A percentile compares a stretch with the other conserved stretches of the same genome.
These are phyloP conservation scores for Neotoxoptera formosana DNA, from an alignment of 1,140 invertebrate species.

Conservation along the genomic window DNA sequence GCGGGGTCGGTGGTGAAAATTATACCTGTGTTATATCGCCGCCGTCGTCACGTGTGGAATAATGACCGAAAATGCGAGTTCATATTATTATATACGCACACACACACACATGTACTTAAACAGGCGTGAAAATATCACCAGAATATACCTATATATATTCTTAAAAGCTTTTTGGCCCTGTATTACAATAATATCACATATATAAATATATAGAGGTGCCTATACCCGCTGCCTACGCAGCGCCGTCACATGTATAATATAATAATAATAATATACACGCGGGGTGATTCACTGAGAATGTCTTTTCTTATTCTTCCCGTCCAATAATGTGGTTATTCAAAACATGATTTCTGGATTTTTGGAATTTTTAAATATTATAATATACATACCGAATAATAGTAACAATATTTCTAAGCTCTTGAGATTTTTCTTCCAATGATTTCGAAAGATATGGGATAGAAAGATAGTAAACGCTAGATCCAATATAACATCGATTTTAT, in stretches of 20 bases:
- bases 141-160: background rate
- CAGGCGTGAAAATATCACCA: background rate
- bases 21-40: background rate
- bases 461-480: no score
- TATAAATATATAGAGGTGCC: no score
- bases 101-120: background rate
- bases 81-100: no score
- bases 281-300: background rate
- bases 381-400: background rate
- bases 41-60: conserved; percentile 26
- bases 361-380: background rate
- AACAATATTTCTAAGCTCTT: no score
- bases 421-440: no score
- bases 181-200: background rate
- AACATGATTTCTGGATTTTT: background rate
- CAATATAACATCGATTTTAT: no score
- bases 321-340: background rate
- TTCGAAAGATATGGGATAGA: no score
- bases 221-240: no score
- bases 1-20: conserved; percentile 14
- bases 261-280: background rate
- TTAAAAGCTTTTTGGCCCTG: background rate
- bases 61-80: conserved; percentile 23
- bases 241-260: background rate
- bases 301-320: background rate